Percentiles rank a stretch among this genome's conserved stretches.
Conservation (phyloP, 92 coral and sea anemone species). For the Pocillopora meandrina region DNA sequence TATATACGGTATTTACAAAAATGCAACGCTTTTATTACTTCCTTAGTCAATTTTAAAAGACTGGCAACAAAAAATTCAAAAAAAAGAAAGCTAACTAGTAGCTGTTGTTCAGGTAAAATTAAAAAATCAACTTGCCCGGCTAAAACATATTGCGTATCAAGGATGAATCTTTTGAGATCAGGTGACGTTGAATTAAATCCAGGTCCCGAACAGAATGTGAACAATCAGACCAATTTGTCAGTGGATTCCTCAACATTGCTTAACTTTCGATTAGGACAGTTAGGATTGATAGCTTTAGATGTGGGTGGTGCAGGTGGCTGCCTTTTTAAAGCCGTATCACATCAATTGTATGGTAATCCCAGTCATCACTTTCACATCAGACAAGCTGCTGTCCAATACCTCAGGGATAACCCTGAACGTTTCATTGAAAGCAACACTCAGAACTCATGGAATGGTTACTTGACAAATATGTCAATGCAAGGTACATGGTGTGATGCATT, state of each 20-base stretch:
- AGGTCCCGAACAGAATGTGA: constrained; percentile 21
- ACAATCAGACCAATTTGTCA: constrained; percentile 18
- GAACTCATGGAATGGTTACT: constrained; percentile 40
- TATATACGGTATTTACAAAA: too few relatives aligned
- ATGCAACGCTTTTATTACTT: too few relatives aligned
- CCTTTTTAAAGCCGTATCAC: constrained; percentile 54
- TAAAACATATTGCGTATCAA: too few relatives aligned
- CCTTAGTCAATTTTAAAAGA: too few relatives aligned
- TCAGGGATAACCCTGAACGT: constrained; percentile 50
- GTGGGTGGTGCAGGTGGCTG: constrained; percentile 35
- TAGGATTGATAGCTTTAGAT: too few relatives aligned
- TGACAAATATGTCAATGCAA: constrained; percentile 47
- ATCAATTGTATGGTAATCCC: constrained; percentile 28
- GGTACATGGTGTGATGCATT: constrained; percentile 53
- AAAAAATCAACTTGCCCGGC: too few relatives aligned
- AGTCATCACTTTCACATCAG: constrained; percentile 25
- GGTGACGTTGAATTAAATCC: constrained; percentile 47
- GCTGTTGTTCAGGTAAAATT: too few relatives aligned
- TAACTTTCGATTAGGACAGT: neutral
- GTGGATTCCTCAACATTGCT: neutral
- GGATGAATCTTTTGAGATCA: neutral
- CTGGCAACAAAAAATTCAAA: too few relatives aligned
- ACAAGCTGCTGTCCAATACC: constrained; percentile 44
- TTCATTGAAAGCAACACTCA: constrained; percentile 33
- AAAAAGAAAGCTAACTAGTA: too few relatives aligned